Evolutionary conservation across 2,113 vertebrate species (phyloP).

Genomic region (Rhineura floridana): DNA sequence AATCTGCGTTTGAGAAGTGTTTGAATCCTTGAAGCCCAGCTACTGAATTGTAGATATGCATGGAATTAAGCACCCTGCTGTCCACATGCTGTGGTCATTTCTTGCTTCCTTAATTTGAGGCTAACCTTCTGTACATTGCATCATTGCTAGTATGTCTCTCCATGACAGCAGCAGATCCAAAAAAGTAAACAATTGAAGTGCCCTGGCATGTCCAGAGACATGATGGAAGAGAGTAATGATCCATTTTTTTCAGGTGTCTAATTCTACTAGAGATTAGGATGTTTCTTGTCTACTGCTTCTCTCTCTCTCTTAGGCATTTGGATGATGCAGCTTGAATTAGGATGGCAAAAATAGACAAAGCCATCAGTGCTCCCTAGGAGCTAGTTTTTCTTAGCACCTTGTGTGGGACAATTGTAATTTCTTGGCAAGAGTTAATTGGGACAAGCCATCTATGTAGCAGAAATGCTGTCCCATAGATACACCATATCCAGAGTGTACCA

Average conservation of each 20-base stretch:
- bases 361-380: not conserved
- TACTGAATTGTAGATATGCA: not conserved
- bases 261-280: not conserved
- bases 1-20: not conserved
- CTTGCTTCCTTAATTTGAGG: not conserved
- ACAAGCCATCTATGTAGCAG: not conserved
- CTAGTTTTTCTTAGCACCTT: not conserved
- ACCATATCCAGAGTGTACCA: not conserved
- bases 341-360: not conserved
- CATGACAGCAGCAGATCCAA: not conserved
- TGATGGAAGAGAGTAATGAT: accelerated
- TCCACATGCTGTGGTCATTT: not conserved
- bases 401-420: not conserved
- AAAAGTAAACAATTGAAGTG: not conserved
- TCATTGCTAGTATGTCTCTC: not conserved
- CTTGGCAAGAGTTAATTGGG: not conserved
- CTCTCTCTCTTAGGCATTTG: accelerated
- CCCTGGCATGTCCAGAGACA: accelerated
- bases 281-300: accelerated
- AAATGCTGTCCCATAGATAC: not conserved
- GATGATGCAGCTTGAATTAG: accelerated
- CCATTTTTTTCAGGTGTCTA: accelerated
- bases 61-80: not conserved
- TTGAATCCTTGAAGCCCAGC: not conserved
- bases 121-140: not conserved